These are phyloP conservation scores for Drosophila rufa DNA, from an alignment of 1,140 invertebrate genomes.

Conservation along the genomic window DNA sequence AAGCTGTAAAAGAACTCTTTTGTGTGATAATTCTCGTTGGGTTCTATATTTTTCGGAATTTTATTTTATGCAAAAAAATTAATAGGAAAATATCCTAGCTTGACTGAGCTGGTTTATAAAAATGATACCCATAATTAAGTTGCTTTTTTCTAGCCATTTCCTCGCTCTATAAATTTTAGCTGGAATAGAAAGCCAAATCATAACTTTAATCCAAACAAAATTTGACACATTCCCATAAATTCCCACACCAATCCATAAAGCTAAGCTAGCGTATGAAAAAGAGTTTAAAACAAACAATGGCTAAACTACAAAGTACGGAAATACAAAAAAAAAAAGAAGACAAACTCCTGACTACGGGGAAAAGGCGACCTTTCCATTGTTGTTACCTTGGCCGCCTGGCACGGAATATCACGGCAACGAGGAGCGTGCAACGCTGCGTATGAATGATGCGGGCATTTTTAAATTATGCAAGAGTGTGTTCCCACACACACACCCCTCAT, in stretches of 20 bases:
- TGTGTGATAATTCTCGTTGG: neutral
- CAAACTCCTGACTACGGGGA: constrained; percentile 5
- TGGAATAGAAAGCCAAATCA: neutral
- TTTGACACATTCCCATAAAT: constrained; percentile 20
- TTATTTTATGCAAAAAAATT: too few relatives aligned
- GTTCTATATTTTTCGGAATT: neutral
- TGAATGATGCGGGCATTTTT: constrained; percentile 58
- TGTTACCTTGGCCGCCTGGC: constrained; percentile 68
- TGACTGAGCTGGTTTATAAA: neutral
- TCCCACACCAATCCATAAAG: neutral
- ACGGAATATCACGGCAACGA: constrained; percentile 15
- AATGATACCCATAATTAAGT: neutral
- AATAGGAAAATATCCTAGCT: neutral
- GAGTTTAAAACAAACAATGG: constrained; percentile 60
- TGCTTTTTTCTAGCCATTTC: neutral
- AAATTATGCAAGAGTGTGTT: constrained; percentile 76
- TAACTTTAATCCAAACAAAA: constrained; percentile 7
- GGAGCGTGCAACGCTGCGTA: constrained; percentile 49
- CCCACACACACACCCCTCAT: constrained; percentile 2
- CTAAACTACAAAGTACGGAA: constrained; percentile 36
- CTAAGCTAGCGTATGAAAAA: constrained; percentile 29
- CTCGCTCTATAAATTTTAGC: neutral
- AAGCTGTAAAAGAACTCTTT: neutral
- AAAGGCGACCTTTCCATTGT: constrained; percentile 60
- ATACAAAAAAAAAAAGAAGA: constrained; percentile 7